phyloP scores from a whole-genome alignment of 1,140 invertebrate genomes.

The Probaryconus sp. region DNA sequence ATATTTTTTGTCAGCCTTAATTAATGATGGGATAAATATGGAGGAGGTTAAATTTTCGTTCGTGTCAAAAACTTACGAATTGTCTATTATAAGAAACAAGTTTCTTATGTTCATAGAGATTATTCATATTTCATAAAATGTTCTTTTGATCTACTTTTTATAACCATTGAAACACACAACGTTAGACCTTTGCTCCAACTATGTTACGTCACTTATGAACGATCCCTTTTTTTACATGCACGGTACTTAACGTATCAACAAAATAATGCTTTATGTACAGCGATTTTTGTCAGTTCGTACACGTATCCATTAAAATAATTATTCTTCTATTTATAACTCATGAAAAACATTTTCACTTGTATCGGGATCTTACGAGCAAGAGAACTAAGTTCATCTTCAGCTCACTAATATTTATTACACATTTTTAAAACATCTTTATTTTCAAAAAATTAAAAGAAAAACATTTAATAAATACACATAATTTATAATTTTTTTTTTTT shows the following conservation, averaged over 20 bases:
- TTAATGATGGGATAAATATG: no score
- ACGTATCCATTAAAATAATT: constrained; percentile 12
- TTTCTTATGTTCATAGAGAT: background rate
- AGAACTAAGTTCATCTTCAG: no score
- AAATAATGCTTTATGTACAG: constrained; percentile 46
- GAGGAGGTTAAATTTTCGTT: constrained; percentile 7
- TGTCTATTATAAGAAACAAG: constrained; percentile 8
- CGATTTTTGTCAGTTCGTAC: constrained; percentile 23
- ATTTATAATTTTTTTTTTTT: no score
- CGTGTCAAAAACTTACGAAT: background rate
- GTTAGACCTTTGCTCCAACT: constrained; percentile 21
- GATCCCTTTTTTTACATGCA: constrained; percentile 28
- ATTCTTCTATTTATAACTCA: constrained; percentile 4
- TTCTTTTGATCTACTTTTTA: constrained; percentile 38
- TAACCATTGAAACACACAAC: constrained; percentile 30
- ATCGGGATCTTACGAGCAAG: no score
- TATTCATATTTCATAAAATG: constrained; percentile 17
- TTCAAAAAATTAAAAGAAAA: no score
- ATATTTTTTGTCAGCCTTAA: no score
- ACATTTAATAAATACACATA: no score
- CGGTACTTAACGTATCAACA: constrained; percentile 21
- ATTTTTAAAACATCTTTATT: no score
- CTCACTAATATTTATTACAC: no score
- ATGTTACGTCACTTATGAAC: constrained; percentile 19
- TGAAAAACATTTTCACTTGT: background rate